phyloP scores from a whole-genome alignment of 2,797 vertebrate species.

The Tapirus indicus region DNA sequence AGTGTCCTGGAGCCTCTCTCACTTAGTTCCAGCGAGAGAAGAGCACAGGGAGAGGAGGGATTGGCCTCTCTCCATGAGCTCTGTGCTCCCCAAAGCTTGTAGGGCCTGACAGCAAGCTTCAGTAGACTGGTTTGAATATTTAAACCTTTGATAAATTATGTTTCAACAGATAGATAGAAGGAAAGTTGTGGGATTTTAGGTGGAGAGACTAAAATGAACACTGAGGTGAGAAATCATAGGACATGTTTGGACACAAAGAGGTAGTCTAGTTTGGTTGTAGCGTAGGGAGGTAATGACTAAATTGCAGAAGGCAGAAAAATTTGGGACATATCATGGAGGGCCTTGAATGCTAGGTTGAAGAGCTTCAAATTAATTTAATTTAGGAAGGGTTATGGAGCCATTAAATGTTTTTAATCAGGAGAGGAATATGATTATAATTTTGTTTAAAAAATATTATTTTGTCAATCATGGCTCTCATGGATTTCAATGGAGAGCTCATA shows the following conservation, averaged over 20 bases:
- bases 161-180: not conserved
- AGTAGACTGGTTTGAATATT: not conserved
- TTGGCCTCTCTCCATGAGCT: not conserved
- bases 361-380: not conserved
- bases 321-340: not conserved
- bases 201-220: not conserved
- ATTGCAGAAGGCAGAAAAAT: not conserved
- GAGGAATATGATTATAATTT: not conserved
- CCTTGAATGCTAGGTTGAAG: not conserved
- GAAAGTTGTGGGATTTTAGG: not conserved
- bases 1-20: not conserved
- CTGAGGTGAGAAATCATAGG: not conserved
- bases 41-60: not conserved
- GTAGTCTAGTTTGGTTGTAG: not conserved
- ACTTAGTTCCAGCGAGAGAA: not conserved
- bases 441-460: not conserved
- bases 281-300: not conserved
- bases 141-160: not conserved
- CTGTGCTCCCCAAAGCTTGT: not conserved
- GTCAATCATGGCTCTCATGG: not conserved
- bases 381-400: not conserved
- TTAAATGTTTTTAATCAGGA: not conserved
- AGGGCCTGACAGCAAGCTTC: not conserved
- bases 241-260: not conserved
- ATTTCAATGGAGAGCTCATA: too few species aligned